Evolutionary conservation across 2,797 vertebrate species (phyloP), one percentile per base, ranked within the genome.

Genomic region (Acanthurus leucopareius): DNA sequence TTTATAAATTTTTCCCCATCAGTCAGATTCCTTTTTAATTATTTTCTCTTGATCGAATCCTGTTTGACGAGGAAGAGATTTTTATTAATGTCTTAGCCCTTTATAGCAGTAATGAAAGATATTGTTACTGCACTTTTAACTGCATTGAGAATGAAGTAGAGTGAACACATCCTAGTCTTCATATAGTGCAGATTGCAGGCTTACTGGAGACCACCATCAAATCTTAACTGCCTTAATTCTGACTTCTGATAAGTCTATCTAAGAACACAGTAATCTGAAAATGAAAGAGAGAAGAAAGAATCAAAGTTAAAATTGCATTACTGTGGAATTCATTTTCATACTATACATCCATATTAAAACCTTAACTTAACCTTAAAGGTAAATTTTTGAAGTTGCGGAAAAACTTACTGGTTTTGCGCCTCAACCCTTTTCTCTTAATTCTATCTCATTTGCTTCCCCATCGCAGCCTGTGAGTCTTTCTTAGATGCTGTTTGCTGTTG

Each of bases 21-120:
- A 35, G 64, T 86, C 65, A 56, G n/a, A 13, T 61, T 54, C 14
- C 16, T 35, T 35, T 67, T 61, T 72, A 52, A 79, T 80, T 77
- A 73, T 61, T 68, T 61, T 51, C 28, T 66, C 22, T 32, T 48
- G 28, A 77, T 67, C n/a, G 14, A 68, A 67, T 82, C 45, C 1
- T 53, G 6, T 74, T 79, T 70, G 56, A 65, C 2, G 14, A 49
- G 8, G 14, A 13, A 16, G 65, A 38, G 40, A 48, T 76, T 74
- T 73, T 64, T 53, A 49, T 82, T 57, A 35, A 70, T 72, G 47
- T 70, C 35, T 75, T 69, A 68, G 10, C 14, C 52, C 67, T 63
- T 76, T 77, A 35, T 32, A 56, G 25, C 14, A 38, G 54, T 16
- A 28, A 59, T 64, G 52, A 65, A 11, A 48, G 2, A 45, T 25